Evolutionary conservation across 2,888 invertebrate genomes (phyloP).

Genomic region (Xanthia icteritia): DNA sequence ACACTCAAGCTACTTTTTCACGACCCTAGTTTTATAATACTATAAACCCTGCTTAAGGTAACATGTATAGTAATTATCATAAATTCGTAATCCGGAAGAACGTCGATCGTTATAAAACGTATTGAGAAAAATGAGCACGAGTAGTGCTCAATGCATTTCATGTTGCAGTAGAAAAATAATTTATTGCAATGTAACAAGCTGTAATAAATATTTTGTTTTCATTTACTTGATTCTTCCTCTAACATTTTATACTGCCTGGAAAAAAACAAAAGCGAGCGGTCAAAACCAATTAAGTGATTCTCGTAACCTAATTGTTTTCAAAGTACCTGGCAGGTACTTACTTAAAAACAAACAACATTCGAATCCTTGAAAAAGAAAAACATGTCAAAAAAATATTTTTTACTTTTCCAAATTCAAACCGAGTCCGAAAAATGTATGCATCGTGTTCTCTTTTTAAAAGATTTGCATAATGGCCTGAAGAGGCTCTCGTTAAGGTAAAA

Average conservation of each 20-base stretch:
- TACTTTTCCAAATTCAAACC: constrained; percentile 11
- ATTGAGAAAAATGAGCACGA: neutral
- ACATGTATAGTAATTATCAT: too few species aligned
- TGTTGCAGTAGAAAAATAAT: neutral
- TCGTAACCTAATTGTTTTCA: constrained; percentile 8
- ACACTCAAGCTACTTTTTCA: neutral
- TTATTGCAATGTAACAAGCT: neutral
- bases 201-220: neutral
- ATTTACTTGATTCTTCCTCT: neutral
- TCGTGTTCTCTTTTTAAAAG: constrained; percentile 11
- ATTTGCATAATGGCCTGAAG: constrained; percentile 52
- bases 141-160: neutral
- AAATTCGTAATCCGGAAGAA: neutral
- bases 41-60: too few species aligned
- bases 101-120: neutral
- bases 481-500: constrained; percentile 42
- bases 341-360: neutral
- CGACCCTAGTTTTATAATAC: neutral
- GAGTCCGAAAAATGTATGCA: neutral
- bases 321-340: neutral
- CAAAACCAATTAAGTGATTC: constrained; percentile 15
- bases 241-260: neutral
- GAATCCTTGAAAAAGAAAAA: constrained; percentile 1
- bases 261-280: constrained; percentile 1
- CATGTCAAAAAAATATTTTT: neutral